phyloP scores from a whole-genome alignment of 2,797 vertebrate species.

The Coilia nasus region DNA sequence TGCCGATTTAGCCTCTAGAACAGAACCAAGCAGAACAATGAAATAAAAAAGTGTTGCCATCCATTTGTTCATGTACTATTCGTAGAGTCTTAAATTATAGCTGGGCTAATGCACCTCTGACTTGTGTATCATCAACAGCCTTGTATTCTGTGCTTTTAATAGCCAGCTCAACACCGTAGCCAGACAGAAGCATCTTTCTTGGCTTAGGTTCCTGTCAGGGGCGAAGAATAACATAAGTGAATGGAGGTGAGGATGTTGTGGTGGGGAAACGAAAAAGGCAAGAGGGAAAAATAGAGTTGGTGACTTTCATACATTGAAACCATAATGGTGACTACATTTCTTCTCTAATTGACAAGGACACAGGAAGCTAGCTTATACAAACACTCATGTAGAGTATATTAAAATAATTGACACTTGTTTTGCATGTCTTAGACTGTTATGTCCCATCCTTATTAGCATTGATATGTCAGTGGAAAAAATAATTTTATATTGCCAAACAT shows the following conservation, averaged over 20 bases:
- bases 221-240: not conserved
- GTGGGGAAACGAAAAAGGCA: not conserved
- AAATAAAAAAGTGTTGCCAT: not conserved
- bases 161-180: conserved; percentile 95
- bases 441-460: not conserved
- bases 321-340: not conserved
- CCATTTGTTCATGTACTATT: conserved; percentile 3
- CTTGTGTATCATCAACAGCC: conserved; percentile 89
- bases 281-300: not conserved
- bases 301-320: not conserved
- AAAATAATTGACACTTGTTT: not conserved
- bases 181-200: conserved; percentile 88
- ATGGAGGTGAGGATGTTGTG: not conserved
- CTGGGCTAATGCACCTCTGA: conserved; percentile 80
- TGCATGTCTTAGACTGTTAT: not conserved
- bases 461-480: not conserved
- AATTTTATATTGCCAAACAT: not conserved
- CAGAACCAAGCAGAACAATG: conserved; percentile 28
- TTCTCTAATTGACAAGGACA: not conserved
- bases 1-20: conserved; percentile 77
- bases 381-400: not conserved
- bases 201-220: conserved; percentile 79
- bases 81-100: conserved; percentile 28
- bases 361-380: not conserved
- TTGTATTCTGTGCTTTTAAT: conserved; percentile 98